Conservation (phyloP, 2,797 vertebrate species). For the Schizopygopsis pylzovi region DNA sequence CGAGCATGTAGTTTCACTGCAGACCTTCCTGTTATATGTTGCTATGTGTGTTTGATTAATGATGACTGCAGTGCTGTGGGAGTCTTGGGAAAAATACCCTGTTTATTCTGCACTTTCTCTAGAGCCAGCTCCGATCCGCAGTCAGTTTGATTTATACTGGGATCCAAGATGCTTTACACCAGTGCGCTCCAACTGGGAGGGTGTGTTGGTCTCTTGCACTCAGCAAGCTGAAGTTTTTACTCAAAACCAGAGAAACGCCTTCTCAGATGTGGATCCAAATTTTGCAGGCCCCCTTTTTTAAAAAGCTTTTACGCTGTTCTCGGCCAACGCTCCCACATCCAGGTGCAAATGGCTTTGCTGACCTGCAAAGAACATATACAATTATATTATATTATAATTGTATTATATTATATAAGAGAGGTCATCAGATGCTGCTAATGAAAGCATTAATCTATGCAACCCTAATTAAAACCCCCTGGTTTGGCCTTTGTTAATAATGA, state of each 20-base stretch:
- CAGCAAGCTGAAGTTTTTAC: constrained; percentile 31
- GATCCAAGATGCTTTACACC: constrained; percentile 20
- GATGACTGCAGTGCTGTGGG: constrained; percentile 71
- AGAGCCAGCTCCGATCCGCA: constrained; percentile 57
- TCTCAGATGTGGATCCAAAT: constrained; percentile 17
- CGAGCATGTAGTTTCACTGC: constrained; percentile 35
- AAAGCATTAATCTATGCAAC: constrained; percentile 75
- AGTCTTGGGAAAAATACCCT: constrained; percentile 68
- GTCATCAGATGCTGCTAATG: constrained; percentile 60
- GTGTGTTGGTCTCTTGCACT: constrained; percentile 13
- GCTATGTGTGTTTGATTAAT: constrained; percentile 70
- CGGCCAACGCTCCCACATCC: not conserved
- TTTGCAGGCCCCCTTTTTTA: not conserved
- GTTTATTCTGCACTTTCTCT: constrained; percentile 81
- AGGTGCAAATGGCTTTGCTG: constrained; percentile 21
- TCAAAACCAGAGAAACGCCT: not conserved
- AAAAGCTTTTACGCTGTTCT: not conserved
- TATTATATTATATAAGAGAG: not conserved
- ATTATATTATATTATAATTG: not conserved
- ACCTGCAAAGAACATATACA: constrained; percentile 15
- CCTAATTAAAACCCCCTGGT: constrained; percentile 75
- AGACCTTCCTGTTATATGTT: constrained; percentile 78
- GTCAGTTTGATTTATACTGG: constrained; percentile 78
- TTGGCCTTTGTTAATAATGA: constrained; percentile 68
- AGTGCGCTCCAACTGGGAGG: constrained; percentile 23